Conservation (phyloP, 2,888 invertebrate genomes). For the Xanthia togata region DNA sequence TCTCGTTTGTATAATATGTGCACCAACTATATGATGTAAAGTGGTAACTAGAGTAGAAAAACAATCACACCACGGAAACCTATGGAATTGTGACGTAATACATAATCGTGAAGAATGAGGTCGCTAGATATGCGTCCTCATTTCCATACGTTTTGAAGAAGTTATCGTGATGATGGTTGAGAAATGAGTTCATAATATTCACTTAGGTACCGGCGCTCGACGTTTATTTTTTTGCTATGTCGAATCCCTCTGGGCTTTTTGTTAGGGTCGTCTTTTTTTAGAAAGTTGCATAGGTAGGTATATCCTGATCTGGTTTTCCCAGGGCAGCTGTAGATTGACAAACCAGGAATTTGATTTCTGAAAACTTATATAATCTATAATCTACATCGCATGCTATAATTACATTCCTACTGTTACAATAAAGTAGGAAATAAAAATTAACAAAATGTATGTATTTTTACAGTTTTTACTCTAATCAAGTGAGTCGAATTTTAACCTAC, state of each 20-base stretch:
- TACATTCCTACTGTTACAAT: not conserved
- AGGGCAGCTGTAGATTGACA: not conserved
- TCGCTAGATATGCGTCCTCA: slow-evolving; percentile 53
- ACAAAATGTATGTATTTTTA: slow-evolving; percentile 1
- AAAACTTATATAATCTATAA: too few relatives aligned
- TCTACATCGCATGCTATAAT: not conserved
- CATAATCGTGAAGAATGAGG: slow-evolving; percentile 51
- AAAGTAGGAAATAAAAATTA: not conserved
- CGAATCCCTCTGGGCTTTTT: not conserved
- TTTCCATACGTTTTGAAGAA: slow-evolving; percentile 51
- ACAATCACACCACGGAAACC: slow-evolving; percentile 52
- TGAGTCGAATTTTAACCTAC: slow-evolving; percentile 35
- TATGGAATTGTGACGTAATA: slow-evolving; percentile 55
- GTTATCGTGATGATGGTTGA: slow-evolving; percentile 43
- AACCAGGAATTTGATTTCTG: too few relatives aligned
- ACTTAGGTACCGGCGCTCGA: not conserved
- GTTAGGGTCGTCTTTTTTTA: not conserved
- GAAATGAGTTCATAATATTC: slow-evolving; percentile 37
- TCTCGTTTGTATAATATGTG: slow-evolving; percentile 8
- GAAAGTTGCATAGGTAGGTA: not conserved
- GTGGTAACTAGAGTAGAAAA: slow-evolving; percentile 66
- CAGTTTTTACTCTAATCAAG: slow-evolving; percentile 37
- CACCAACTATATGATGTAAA: slow-evolving; percentile 53
- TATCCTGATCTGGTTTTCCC: not conserved
- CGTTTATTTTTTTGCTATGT: not conserved